phyloP scores from a whole-genome alignment of 2,113 vertebrate genomes.

The Hucho hucho region DNA sequence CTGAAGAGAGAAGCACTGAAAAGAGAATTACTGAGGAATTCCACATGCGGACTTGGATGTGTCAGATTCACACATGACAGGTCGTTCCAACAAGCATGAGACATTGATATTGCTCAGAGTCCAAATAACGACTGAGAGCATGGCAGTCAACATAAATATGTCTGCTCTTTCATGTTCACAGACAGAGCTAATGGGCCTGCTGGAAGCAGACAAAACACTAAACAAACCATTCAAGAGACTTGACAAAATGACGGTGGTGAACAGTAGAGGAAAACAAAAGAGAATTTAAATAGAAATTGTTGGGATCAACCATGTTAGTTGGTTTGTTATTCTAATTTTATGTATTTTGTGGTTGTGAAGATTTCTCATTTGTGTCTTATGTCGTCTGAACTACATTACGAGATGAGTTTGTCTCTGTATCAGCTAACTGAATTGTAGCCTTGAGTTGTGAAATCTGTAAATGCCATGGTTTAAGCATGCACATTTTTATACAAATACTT shows the following conservation, averaged over 20 bases:
- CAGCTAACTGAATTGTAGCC: conserved; percentile 82
- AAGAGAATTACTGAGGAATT: conserved; percentile 51
- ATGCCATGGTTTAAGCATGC: conserved; percentile 95
- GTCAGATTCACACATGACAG: conserved; percentile 61
- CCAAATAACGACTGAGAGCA: conserved; percentile 14
- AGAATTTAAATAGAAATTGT: conserved; percentile 46
- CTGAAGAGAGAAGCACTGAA: conserved; percentile 67
- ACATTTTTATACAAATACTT: conserved; percentile 95
- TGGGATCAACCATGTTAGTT: conserved; percentile 79
- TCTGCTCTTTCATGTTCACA: conserved; percentile 52
- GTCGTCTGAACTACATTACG: conserved; percentile 83
- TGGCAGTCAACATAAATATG: conserved; percentile 21
- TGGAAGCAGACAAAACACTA: conserved; percentile 57
- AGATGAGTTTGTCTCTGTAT: conserved; percentile 81
- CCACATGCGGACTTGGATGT: conserved; percentile 44
- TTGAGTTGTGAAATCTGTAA: conserved; percentile 87
- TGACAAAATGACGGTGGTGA: conserved; percentile 1
- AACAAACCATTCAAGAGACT: neutral
- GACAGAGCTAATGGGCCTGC: conserved; percentile 32
- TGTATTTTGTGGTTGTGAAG: conserved; percentile 91
- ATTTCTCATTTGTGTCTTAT: conserved; percentile 87
- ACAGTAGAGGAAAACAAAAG: conserved; percentile 54
- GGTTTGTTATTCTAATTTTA: conserved; percentile 87
- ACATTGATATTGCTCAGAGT: conserved; percentile 46
- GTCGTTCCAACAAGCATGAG: conserved; percentile 69